Evolutionary conservation across 2,113 vertebrate species (phyloP).

Genomic region (Cavia aperea): DNA sequence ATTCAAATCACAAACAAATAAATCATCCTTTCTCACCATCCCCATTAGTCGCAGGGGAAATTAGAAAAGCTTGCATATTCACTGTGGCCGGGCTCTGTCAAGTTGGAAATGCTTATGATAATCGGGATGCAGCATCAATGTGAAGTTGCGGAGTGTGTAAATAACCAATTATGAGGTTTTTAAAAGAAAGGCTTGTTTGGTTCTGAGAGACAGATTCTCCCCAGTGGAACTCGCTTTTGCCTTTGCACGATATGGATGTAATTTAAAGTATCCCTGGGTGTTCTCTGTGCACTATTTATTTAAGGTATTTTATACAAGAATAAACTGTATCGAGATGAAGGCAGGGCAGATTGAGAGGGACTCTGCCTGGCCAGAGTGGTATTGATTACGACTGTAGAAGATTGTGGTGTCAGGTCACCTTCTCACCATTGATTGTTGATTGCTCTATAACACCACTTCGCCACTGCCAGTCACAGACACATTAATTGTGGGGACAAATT

Average conservation of each 20-base stretch:
- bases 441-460: constrained; percentile 51
- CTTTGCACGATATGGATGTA: constrained; percentile 59
- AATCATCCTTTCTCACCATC: not conserved
- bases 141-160: constrained; percentile 46
- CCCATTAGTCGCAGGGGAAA: constrained; percentile 41
- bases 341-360: constrained; percentile 44
- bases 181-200: constrained; percentile 62
- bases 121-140: constrained; percentile 6
- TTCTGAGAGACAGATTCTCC: constrained; percentile 57
- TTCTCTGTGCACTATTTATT: constrained; percentile 63
- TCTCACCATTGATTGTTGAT: constrained; percentile 75
- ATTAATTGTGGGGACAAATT: constrained; percentile 71
- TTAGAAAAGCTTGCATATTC: constrained; percentile 37
- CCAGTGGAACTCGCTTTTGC: constrained; percentile 56
- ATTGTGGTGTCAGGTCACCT: constrained; percentile 75
- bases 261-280: constrained; percentile 71
- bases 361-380: constrained; percentile 54
- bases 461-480: constrained; percentile 66
- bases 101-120: constrained; percentile 59
- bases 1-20: constrained; percentile 51
- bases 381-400: constrained; percentile 73
- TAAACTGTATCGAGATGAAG: constrained; percentile 67
- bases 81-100: constrained; percentile 22
- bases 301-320: constrained; percentile 69
- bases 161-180: constrained; percentile 59